phyloP scores from a whole-genome alignment of 2,113 vertebrate genomes.

The Euleptes europaea region DNA sequence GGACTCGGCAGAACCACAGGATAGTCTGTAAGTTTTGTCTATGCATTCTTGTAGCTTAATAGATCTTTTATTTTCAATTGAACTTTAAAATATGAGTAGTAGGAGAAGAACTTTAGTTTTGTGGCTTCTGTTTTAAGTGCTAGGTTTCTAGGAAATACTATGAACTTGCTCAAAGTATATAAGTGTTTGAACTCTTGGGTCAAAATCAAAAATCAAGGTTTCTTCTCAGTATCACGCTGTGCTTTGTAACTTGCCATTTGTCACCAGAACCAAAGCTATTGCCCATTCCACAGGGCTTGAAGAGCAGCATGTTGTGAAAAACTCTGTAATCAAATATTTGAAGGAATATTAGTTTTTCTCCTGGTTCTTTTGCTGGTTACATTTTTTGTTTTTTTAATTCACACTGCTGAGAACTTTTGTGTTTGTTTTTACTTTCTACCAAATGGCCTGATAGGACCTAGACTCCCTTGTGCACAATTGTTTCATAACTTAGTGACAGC shows the following conservation, averaged over 20 bases:
- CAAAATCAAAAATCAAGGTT: not conserved
- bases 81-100: not conserved
- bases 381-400: not conserved
- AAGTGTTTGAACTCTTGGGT: not conserved
- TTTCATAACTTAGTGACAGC: not conserved
- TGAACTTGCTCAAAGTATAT: not conserved
- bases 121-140: not conserved
- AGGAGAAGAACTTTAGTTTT: not conserved
- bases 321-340: not conserved
- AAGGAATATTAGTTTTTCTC: not conserved
- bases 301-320: not conserved
- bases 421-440: not conserved
- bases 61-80: not conserved
- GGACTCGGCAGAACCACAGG: constrained; percentile 41
- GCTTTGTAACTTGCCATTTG: not conserved
- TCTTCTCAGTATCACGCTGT: too few species aligned
- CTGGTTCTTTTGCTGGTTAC: not conserved
- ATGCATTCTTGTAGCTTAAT: not conserved
- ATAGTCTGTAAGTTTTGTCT: constrained; percentile 62
- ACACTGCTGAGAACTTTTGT: not conserved
- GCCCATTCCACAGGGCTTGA: not conserved
- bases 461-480: not conserved
- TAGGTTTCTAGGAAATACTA: not conserved
- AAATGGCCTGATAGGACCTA: not conserved
- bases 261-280: not conserved